Conservation (phyloP, 2,888 invertebrate species). For the Cheilosia urbana region DNA sequence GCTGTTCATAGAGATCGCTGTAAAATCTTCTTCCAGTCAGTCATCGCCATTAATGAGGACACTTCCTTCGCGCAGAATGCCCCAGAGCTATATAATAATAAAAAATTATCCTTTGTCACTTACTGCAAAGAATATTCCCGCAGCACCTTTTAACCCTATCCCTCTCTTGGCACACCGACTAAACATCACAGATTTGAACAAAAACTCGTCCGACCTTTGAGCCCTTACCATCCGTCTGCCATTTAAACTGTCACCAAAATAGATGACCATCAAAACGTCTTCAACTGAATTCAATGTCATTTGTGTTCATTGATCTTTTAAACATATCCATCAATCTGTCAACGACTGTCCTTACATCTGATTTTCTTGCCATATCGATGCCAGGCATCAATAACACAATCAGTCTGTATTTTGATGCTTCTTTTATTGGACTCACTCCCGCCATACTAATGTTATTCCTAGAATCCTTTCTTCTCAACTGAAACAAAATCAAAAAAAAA, state of each 20-base stretch:
- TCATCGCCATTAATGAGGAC: no score
- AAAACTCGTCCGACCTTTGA: not conserved
- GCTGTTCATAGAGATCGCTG: no score
- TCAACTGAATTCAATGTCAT: conserved; percentile 65
- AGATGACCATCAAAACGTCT: conserved; percentile 62
- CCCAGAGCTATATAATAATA: no score
- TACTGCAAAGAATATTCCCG: no score
- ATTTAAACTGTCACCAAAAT: conserved; percentile 38
- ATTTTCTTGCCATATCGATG: conserved; percentile 27
- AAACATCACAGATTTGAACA: not conserved
- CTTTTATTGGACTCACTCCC: not conserved
- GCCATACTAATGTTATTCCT: conserved; percentile 52
- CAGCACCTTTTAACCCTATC: not conserved
- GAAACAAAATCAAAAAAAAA: not conserved
- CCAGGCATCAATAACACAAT: conserved; percentile 63
- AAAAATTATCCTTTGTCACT: no score
- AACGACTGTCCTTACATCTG: conserved; percentile 41
- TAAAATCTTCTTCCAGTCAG: no score
- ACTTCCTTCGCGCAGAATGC: no score
- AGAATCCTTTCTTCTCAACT: conserved; percentile 31
- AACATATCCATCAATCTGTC: conserved; percentile 70
- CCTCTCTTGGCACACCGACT: not conserved
- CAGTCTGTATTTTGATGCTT: conserved; percentile 47
- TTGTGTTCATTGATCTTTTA: conserved; percentile 59
- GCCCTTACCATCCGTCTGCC: not conserved